These are phyloP conservation scores for Ctenochaetus hawaiiensis DNA, from an alignment of 2,797 vertebrate species.

Conservation along the genomic window DNA sequence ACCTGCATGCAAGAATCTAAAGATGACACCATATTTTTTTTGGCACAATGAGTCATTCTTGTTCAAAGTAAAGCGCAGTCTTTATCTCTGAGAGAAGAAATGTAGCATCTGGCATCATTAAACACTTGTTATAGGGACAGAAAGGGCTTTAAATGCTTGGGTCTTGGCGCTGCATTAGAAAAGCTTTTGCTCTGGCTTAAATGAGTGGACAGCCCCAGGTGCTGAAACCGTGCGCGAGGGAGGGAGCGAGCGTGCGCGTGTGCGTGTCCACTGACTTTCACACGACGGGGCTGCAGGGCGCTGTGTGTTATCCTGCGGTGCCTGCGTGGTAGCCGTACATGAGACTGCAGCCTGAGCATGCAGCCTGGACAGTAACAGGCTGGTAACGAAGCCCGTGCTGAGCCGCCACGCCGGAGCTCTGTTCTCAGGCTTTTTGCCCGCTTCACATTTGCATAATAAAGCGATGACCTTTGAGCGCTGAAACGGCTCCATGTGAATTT, in stretches of 20 bases:
- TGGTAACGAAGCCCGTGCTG: slow-evolving; percentile 23
- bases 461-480: slow-evolving; percentile 56
- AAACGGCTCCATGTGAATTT: slow-evolving; percentile 34
- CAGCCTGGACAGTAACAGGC: slow-evolving; percentile 20
- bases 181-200: slow-evolving; percentile 17
- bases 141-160: slow-evolving; percentile 40
- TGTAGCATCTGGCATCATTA: slow-evolving; percentile 75
- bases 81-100: slow-evolving; percentile 48
- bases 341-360: slow-evolving; percentile 5
- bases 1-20: slow-evolving; percentile 11
- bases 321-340: slow-evolving; percentile 19
- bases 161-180: slow-evolving; percentile 47
- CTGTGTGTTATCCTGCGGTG: slow-evolving; percentile 25
- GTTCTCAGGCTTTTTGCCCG: slow-evolving; percentile 19
- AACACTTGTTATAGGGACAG: slow-evolving; percentile 69
- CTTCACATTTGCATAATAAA: slow-evolving; percentile 61
- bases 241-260: too few species aligned
- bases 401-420: slow-evolving; percentile 3
- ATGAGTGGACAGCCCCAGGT: slow-evolving; percentile 62
- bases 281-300: slow-evolving; percentile 4
- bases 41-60: slow-evolving; percentile 39
- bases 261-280: slow-evolving; percentile 43
- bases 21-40: slow-evolving; percentile 19
- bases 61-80: slow-evolving; percentile 42
- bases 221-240: slow-evolving; percentile 44